phyloP scores from a whole-genome alignment of 2,113 vertebrate genomes.

The Talpa occidentalis region DNA sequence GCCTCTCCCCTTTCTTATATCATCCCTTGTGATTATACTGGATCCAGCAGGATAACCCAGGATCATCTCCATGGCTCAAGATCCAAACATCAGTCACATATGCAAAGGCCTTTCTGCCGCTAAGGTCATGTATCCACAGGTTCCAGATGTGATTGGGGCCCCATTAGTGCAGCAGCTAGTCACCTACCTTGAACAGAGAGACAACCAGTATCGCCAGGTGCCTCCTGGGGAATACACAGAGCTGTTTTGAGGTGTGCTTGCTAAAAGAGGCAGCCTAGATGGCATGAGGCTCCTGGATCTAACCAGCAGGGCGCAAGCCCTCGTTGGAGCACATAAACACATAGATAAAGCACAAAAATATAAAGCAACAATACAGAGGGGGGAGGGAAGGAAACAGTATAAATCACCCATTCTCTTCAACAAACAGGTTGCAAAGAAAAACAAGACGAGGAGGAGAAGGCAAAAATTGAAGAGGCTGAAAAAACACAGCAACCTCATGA shows the following conservation, averaged over 20 bases:
- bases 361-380: not conserved
- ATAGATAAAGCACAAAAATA: not conserved
- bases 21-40: not conserved
- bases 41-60: not conserved
- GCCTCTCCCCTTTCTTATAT: not conserved
- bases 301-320: not conserved
- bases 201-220: not conserved
- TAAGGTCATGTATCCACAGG: not conserved
- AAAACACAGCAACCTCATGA: not conserved
- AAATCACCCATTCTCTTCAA: not conserved
- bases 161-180: not conserved
- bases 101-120: not conserved
- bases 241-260: not conserved
- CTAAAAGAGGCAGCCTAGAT: not conserved
- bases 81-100: no score
- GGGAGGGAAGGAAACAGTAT: not conserved
- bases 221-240: not conserved
- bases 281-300: not conserved
- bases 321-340: not conserved
- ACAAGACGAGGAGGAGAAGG: accelerated
- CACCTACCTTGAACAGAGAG: not conserved
- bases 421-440: not conserved
- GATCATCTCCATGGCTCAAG: not conserved
- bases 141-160: not conserved
- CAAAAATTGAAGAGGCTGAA: not conserved